Evolutionary conservation across 2,113 vertebrate genomes (phyloP).

Genomic region (Lota lota): DNA sequence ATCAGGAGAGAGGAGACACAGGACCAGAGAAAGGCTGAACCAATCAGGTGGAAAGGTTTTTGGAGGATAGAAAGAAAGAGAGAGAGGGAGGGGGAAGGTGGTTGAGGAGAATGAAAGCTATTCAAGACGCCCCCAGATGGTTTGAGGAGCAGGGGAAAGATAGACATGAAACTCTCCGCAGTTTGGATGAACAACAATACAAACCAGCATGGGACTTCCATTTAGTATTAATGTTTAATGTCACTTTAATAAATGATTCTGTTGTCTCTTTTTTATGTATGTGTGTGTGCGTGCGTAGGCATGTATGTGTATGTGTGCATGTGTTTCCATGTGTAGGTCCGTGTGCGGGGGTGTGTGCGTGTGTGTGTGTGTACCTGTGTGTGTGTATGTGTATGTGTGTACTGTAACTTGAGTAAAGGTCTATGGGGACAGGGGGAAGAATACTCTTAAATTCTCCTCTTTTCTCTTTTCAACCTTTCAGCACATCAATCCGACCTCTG

Average conservation of each 20-base stretch:
- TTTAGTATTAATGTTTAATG: conserved; percentile 80
- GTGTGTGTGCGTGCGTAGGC: conserved; percentile 21
- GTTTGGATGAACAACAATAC: conserved; percentile 85
- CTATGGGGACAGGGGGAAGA: too few relatives aligned
- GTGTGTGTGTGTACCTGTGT: too few relatives aligned
- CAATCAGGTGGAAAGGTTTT: too few relatives aligned
- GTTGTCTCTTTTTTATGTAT: conserved; percentile 52
- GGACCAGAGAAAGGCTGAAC: conserved; percentile 1
- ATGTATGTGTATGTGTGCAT: neutral
- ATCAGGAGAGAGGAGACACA: conserved; percentile 19
- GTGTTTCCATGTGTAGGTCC: too few relatives aligned
- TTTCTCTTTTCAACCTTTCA: conserved; percentile 17
- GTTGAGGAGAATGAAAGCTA: conserved; percentile 45
- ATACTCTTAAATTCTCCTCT: too few relatives aligned
- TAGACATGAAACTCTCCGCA: conserved; percentile 74
- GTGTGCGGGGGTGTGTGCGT: too few relatives aligned
- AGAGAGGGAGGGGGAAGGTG: conserved; percentile 12
- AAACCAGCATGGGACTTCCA: conserved; percentile 72
- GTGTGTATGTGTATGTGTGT: too few relatives aligned
- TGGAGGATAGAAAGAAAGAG: conserved; percentile 27
- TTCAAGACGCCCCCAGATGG: conserved; percentile 75
- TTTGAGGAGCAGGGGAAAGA: conserved; percentile 76
- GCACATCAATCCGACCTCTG: neutral
- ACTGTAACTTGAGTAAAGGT: too few relatives aligned
- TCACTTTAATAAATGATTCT: conserved; percentile 69